Percentiles rank a stretch among this genome's conserved stretches.
Evolutionary conservation across 2,888 invertebrate genomes (phyloP).

Genomic region (Apamea monoglypha): DNA sequence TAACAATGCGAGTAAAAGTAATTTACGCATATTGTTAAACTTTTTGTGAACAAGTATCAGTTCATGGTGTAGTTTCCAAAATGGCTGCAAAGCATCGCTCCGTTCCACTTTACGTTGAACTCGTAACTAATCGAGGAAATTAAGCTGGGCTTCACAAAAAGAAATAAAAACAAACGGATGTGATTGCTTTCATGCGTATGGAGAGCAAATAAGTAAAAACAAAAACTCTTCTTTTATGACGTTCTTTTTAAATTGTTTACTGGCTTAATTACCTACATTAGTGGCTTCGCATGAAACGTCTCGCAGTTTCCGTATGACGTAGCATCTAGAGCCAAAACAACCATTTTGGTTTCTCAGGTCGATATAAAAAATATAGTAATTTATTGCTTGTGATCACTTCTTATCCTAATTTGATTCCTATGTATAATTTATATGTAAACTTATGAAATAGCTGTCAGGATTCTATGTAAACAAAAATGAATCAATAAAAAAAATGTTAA

Average conservation of each 20-base stretch:
- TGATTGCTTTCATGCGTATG: slow-evolving; percentile 72
- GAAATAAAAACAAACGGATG: slow-evolving; percentile 72
- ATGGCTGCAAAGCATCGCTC: slow-evolving; percentile 69
- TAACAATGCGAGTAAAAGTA: slow-evolving; percentile 82
- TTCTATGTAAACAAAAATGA: slow-evolving; percentile 24
- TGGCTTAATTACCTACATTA: slow-evolving; percentile 11
- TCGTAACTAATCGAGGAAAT: slow-evolving; percentile 73
- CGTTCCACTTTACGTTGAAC: slow-evolving; percentile 72
- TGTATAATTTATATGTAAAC: background rate
- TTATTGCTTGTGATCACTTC: background rate
- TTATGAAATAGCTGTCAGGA: background rate
- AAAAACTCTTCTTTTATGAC: slow-evolving; percentile 32
- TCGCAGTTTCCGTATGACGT: slow-evolving; percentile 3
- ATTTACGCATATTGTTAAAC: slow-evolving; percentile 77
- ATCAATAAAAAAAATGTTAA: slow-evolving; percentile 3
- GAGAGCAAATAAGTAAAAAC: slow-evolving; percentile 65
- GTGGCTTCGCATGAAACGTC: slow-evolving; percentile 16
- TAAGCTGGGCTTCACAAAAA: slow-evolving; percentile 73
- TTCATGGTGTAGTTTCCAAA: slow-evolving; percentile 63
- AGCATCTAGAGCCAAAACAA: background rate
- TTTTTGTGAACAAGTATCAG: slow-evolving; percentile 64
- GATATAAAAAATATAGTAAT: background rate
- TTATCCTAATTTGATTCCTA: slow-evolving; percentile 6
- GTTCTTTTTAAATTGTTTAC: slow-evolving; percentile 16
- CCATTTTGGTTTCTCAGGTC: background rate